Evolutionary conservation across 2,113 vertebrate genomes (phyloP).

Genomic region (Chunga burmeisteri): DNA sequence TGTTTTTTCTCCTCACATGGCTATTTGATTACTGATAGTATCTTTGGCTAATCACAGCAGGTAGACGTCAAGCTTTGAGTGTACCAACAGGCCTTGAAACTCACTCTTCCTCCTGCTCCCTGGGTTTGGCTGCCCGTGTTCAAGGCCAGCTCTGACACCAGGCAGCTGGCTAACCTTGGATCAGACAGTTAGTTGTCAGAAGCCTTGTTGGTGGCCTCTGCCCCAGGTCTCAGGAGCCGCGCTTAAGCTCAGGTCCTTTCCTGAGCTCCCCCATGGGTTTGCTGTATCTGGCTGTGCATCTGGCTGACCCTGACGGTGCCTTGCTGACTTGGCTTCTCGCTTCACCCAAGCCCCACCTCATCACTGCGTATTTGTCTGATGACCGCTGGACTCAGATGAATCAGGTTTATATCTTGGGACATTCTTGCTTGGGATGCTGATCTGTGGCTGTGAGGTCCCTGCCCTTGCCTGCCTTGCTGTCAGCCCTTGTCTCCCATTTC

Average conservation of each 20-base stretch:
- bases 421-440: not conserved
- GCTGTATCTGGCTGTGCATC: too few species aligned
- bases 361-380: not conserved
- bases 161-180: not conserved
- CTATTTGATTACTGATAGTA: not conserved
- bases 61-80: not conserved
- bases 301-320: not conserved
- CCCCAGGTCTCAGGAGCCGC: not conserved
- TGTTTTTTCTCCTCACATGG: not conserved
- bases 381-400: not conserved
- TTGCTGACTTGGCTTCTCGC: not conserved
- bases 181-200: not conserved
- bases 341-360: too few species aligned
- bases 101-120: not conserved
- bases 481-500: not conserved
- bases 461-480: not conserved
- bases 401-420: too few species aligned
- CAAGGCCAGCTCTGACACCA: not conserved
- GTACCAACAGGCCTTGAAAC: not conserved
- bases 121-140: not conserved
- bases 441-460: not conserved
- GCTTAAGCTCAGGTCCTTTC: not conserved
- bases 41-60: not conserved
- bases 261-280: not conserved
- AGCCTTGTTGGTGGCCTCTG: not conserved